Evolutionary conservation across 2,888 invertebrate genomes (phyloP), one percentile per base, ranked within the genome.

Genomic region (Agrenia bidenticulata): DNA sequence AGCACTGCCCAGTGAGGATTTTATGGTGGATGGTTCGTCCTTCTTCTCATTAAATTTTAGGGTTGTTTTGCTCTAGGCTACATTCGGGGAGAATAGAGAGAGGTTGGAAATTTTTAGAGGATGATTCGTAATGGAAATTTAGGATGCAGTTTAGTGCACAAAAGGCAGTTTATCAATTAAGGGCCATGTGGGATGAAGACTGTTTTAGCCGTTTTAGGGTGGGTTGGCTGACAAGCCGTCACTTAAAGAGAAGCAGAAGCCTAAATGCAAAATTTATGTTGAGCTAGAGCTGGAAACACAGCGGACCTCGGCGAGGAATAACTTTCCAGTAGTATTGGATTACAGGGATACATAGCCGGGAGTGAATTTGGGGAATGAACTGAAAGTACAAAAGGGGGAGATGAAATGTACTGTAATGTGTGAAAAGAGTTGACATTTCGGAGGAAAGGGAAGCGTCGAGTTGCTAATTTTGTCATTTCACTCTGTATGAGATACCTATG

Each of bases 151-250:
- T 51, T 51, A 24, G 45, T 45, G 45, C 45, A 45, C 7, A 45
- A 45, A 32, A 4, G 24, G 23, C 51, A 51, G 58, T 58, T 58
- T 58, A 58, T 58, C 58, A 58, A 58, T 58, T 58, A 58, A 49
- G 49, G 23, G 58, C 58, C 49, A 49, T 58, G 45, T 58, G 58
- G 57, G 41, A 57, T n/a, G 57, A 41, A 24, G 4, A n/a, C 19
- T 5, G 51, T 7, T 24, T 23, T 51, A 41, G 42, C 19, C 7
- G 51, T 7, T 24, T 23, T 51, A 41, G 42, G 37, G 42, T 57
- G 41, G 57, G 41, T 57, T 17, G 39, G 9, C 24, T 57, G 39
- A 37, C 42, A 39, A 24, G 41, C 57, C 41, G 37, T 57, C 42
- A 39, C 41, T 41, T 39, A 24, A 49, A 45, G 26, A 24, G 49